A percentile compares a stretch with the other conserved stretches of the same genome.
phyloP scores from a whole-genome alignment of 2,888 invertebrate species.

The Cryptophagus acutangulus region DNA sequence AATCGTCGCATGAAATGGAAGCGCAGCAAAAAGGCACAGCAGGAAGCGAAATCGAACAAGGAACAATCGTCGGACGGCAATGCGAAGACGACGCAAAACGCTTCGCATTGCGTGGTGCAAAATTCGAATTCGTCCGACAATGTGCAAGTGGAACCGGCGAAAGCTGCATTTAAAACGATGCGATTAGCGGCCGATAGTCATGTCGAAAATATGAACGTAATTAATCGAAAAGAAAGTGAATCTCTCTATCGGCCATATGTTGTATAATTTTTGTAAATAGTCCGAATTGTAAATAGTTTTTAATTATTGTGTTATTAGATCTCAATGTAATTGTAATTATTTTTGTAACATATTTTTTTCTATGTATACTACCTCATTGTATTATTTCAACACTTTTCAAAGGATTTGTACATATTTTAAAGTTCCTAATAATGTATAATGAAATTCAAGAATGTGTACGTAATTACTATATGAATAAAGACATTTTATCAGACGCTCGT shows the following conservation, averaged over 20 bases:
- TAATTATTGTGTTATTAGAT: slow-evolving; percentile 17
- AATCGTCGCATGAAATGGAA: slow-evolving; percentile 99
- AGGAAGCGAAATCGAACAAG: slow-evolving; percentile 67
- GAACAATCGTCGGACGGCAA: slow-evolving; percentile 21
- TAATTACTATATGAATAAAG: slow-evolving; percentile 5
- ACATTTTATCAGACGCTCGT: too few relatives aligned
- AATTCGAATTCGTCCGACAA: background rate
- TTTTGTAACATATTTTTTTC: slow-evolving; percentile 11
- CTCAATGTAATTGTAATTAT: slow-evolving; percentile 20
- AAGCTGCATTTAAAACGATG: slow-evolving; percentile 18
- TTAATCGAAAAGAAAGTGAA: slow-evolving; percentile 43
- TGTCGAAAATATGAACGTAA: slow-evolving; percentile 25
- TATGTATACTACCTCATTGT: slow-evolving; percentile 36
- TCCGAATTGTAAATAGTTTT: slow-evolving; percentile 19
- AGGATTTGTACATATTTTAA: slow-evolving; percentile 38
- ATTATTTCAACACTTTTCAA: slow-evolving; percentile 22
- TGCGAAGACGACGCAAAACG: slow-evolving; percentile 7
- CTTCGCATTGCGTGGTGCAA: background rate
- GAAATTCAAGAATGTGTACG: slow-evolving; percentile 13
- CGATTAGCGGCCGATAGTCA: slow-evolving; percentile 18
- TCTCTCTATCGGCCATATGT: slow-evolving; percentile 51
- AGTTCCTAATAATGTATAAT: slow-evolving; percentile 35
- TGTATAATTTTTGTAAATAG: slow-evolving; percentile 41
- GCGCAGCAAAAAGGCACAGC: slow-evolving; percentile 91
- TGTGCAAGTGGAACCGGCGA: slow-evolving; percentile 23